Evolutionary conservation across 2,888 invertebrate genomes (phyloP).

Genomic region (Hermodice carunculata): DNA sequence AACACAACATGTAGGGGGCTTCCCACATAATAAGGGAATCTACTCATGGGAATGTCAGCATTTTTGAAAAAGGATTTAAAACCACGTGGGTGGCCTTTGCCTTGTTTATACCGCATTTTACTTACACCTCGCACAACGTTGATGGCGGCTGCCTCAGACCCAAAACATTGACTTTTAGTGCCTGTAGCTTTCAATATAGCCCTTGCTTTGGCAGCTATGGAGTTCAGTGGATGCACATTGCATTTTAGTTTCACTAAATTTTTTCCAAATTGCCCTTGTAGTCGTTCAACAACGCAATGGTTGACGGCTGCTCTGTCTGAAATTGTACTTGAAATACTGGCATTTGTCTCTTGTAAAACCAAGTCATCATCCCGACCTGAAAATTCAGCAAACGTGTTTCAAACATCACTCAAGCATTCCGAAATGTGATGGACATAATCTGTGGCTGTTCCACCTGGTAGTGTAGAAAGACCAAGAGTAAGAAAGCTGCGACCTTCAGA

Average conservation of each 20-base stretch:
- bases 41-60: not conserved
- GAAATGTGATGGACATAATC: not conserved
- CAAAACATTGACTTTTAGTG: not conserved
- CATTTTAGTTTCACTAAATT: not conserved
- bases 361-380: not conserved
- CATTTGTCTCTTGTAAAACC: not conserved
- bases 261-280: not conserved
- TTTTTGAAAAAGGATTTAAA: not conserved
- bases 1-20: conserved; percentile 1
- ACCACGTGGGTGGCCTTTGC: not conserved
- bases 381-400: not conserved
- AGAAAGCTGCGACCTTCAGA: not conserved
- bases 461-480: not conserved
- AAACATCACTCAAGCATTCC: not conserved
- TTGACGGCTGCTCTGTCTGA: conserved; percentile 2
- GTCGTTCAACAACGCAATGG: not conserved
- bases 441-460: not conserved
- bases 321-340: not conserved
- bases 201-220: not conserved
- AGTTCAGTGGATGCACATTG: not conserved
- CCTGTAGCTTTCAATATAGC: not conserved
- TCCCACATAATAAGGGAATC: conserved; percentile 1
- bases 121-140: not conserved
- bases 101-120: conserved; percentile 2
- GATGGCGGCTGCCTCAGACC: not conserved